A percentile compares a stretch with the other conserved stretches of the same genome.
Conservation (phyloP, 1,140 invertebrate genomes). For the Apocrypta bakeri region DNA sequence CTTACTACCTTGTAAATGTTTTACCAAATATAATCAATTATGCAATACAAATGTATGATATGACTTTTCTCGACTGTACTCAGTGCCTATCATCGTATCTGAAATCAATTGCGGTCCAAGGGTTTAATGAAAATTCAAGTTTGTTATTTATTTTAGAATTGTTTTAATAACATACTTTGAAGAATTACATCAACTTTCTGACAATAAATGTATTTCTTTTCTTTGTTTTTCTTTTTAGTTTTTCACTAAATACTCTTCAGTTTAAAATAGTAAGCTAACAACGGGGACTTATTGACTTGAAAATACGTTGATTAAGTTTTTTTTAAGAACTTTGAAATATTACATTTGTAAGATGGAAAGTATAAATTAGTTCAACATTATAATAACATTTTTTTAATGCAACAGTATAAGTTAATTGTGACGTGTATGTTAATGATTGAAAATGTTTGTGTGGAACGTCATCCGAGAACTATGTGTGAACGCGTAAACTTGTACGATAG, state of each 20-base stretch:
- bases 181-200: slow-evolving; percentile 43
- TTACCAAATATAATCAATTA: slow-evolving; percentile 75
- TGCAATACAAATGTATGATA: slow-evolving; percentile 63
- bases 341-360: slow-evolving; percentile 21
- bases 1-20: slow-evolving; percentile 75
- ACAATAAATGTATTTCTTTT: slow-evolving; percentile 41
- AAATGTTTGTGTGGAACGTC: slow-evolving; percentile 6
- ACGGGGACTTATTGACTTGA: slow-evolving; percentile 24
- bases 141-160: slow-evolving; percentile 40
- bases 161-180: slow-evolving; percentile 45
- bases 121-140: neutral
- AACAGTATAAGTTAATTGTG: slow-evolving; percentile 34
- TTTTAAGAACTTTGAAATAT: slow-evolving; percentile 32
- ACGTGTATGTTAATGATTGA: slow-evolving; percentile 21
- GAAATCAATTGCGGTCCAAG: neutral
- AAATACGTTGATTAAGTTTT: slow-evolving; percentile 36
- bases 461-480: slow-evolving; percentile 10
- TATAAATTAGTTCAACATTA: slow-evolving; percentile 40
- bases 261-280: slow-evolving; percentile 43
- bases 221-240: too few species aligned
- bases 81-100: neutral
- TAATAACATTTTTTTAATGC: slow-evolving; percentile 27
- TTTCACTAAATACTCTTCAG: slow-evolving; percentile 18
- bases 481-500: slow-evolving; percentile 14
- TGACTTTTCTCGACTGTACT: neutral